Conservation (phyloP, 2,797 vertebrate genomes). For the Erithacus rubecula region DNA sequence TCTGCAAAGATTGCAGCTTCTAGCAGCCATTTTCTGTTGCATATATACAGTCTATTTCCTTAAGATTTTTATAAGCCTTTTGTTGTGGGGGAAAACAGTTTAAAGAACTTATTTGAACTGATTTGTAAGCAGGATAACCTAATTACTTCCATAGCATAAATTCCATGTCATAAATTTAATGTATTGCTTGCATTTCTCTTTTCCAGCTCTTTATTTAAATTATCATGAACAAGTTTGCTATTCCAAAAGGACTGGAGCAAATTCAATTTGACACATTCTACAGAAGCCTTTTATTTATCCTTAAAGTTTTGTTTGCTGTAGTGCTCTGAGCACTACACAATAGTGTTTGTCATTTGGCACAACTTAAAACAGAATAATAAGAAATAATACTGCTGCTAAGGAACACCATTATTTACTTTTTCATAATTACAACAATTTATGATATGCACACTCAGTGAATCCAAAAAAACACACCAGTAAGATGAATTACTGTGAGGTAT, state of each 20-base stretch:
- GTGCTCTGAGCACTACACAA: background rate
- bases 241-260: background rate
- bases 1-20: background rate
- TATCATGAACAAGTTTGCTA: background rate
- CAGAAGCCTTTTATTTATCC: slow-evolving; percentile 27
- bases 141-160: background rate
- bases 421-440: background rate
- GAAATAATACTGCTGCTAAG: background rate
- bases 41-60: background rate
- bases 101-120: background rate
- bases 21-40: background rate
- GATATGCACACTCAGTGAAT: background rate
- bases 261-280: background rate
- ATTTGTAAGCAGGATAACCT: background rate
- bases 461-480: background rate
- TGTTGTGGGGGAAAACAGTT: background rate
- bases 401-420: background rate
- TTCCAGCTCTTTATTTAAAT: slow-evolving; percentile 11
- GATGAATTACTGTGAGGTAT: background rate
- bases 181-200: background rate
- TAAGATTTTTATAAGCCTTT: background rate
- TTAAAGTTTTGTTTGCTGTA: slow-evolving; percentile 4
- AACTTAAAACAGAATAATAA: background rate
- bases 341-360: background rate
- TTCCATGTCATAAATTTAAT: background rate